These are phyloP conservation scores for Anoplophora glabripennis DNA, from an alignment of 1,140 invertebrate genomes.

Conservation along the genomic window DNA sequence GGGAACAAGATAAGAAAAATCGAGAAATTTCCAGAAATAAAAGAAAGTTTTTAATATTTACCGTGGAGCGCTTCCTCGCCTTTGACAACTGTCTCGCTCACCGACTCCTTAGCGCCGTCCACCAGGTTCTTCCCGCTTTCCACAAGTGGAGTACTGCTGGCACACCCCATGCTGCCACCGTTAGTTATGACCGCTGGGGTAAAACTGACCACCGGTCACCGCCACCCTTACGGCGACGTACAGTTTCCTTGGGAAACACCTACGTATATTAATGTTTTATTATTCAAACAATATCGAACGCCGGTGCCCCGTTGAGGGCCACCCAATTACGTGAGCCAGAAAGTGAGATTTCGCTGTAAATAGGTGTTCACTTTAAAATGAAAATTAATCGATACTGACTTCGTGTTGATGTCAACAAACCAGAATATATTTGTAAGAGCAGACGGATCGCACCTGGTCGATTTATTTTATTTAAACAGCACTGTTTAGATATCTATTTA, in stretches of 20 bases:
- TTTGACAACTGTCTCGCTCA: constrained; percentile 36
- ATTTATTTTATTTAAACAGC: too few relatives aligned
- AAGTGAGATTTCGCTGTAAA: constrained; percentile 5
- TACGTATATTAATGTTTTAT: constrained; percentile 9
- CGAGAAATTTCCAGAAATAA: too few relatives aligned
- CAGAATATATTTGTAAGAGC: constrained; percentile 1
- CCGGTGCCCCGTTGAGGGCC: constrained; percentile 5
- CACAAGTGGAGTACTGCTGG: constrained; percentile 45
- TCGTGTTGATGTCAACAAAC: background rate
- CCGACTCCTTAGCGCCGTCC: constrained; percentile 39
- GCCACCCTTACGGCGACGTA: background rate
- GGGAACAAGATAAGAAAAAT: too few relatives aligned
- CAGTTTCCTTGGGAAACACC: constrained; percentile 15
- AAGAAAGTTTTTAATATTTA: constrained; percentile 17
- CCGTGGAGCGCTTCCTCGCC: constrained; percentile 41
- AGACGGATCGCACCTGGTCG: too few relatives aligned
- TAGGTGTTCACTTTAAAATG: constrained; percentile 4
- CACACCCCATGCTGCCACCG: constrained; percentile 41
- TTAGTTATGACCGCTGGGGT: constrained; percentile 14
- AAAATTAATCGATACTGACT: constrained; percentile 9
- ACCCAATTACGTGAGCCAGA: background rate
- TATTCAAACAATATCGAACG: constrained; percentile 22
- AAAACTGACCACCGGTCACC: constrained; percentile 26
- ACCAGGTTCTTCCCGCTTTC: constrained; percentile 42
- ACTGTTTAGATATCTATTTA: too few relatives aligned